A percentile compares a stretch with the other conserved stretches of the same genome.
These are phyloP conservation scores for Manduca sexta DNA, from an alignment of 1,140 invertebrate genomes.

Conservation along the genomic window DNA sequence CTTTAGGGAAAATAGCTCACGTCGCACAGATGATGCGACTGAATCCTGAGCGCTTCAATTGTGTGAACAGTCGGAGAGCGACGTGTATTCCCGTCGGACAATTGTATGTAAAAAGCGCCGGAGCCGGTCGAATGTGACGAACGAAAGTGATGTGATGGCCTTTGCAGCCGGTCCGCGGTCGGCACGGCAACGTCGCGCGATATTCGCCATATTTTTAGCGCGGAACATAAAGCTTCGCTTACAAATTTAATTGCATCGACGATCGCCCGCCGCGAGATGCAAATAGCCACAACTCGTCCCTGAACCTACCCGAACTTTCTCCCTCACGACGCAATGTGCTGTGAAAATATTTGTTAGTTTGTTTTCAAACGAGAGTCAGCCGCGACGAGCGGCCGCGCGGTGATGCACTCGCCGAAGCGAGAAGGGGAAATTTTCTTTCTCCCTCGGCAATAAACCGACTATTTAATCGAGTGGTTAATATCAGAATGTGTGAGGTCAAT, in stretches of 20 bases:
- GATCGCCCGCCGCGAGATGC: constrained; percentile 62
- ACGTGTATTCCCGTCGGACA: too few relatives aligned
- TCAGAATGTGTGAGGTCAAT: too few relatives aligned
- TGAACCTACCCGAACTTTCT: constrained; percentile 70
- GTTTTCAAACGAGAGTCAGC: constrained; percentile 18
- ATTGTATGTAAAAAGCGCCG: constrained; percentile 24
- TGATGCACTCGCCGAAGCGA: constrained; percentile 8
- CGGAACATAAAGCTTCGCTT: constrained; percentile 60
- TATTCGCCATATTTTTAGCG: constrained; percentile 60
- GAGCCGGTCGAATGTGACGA: constrained; percentile 25
- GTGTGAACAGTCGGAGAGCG: too few relatives aligned
- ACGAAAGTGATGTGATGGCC: constrained; percentile 33
- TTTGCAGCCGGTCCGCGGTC: constrained; percentile 28
- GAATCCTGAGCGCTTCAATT: too few relatives aligned
- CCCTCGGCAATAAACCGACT: background rate
- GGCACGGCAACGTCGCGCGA: constrained; percentile 44
- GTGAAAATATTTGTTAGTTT: constrained; percentile 27
- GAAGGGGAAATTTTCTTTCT: constrained; percentile 2
- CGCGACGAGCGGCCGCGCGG: background rate
- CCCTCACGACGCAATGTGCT: constrained; percentile 24
- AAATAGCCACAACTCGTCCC: constrained; percentile 62
- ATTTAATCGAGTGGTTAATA: background rate
- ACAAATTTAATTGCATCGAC: constrained; percentile 70
- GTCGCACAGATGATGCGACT: background rate
- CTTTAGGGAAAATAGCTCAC: constrained; percentile 1